Evolutionary conservation across 2,888 invertebrate genomes (phyloP).

Genomic region (Tetanocera ferruginea): DNA sequence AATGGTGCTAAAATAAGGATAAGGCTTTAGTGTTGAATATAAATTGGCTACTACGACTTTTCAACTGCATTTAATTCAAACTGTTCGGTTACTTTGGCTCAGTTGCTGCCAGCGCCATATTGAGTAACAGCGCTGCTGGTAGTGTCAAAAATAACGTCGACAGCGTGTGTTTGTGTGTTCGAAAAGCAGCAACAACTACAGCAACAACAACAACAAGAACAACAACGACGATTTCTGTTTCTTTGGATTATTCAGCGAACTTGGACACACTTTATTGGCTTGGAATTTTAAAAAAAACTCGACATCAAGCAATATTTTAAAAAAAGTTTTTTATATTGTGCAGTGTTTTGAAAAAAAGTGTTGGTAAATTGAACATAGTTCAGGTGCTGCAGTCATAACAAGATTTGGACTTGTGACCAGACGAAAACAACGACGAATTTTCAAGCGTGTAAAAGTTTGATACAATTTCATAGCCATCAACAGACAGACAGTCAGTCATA

Average conservation of each 20-base stretch:
- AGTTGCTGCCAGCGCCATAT: slow-evolving; percentile 14
- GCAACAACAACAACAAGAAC: too few species aligned
- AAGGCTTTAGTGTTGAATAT: too few species aligned
- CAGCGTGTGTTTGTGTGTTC: neutral
- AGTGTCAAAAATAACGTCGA: slow-evolving; percentile 34
- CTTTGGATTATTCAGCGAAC: slow-evolving; percentile 12
- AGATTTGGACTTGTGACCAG: neutral
- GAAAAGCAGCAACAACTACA: too few species aligned
- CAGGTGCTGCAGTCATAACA: neutral
- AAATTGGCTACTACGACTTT: too few species aligned
- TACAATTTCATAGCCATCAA: neutral
- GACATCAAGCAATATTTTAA: neutral
- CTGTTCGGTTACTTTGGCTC: neutral
- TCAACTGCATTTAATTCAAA: neutral
- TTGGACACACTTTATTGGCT: slow-evolving; percentile 12
- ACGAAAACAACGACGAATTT: neutral
- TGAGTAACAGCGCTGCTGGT: slow-evolving; percentile 4
- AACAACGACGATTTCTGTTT: slow-evolving; percentile 11
- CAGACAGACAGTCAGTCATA: neutral
- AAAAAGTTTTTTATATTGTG: neutral
- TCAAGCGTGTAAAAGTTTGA: slow-evolving; percentile 9
- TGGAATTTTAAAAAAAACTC: neutral
- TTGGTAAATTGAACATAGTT: too few species aligned
- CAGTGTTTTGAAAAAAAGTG: too few species aligned
- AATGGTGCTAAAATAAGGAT: too few species aligned